These are phyloP conservation scores for Etheostoma perlongum DNA, from an alignment of 2,797 vertebrate genomes.

Conservation along the genomic window DNA sequence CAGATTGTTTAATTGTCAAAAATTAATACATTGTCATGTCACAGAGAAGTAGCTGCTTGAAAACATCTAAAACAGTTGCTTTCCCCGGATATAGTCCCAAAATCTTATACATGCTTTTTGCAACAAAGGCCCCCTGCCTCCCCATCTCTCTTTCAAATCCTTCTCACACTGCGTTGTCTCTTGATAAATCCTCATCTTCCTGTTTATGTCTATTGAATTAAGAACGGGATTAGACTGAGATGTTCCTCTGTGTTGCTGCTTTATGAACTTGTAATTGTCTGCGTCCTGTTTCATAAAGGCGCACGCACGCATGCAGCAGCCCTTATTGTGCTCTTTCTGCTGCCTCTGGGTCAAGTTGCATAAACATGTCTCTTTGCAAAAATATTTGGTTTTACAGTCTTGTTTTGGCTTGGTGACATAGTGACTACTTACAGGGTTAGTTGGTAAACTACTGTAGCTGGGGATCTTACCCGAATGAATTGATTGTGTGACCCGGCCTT, in stretches of 20 bases:
- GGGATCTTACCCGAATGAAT: not conserved
- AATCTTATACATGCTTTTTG: not conserved
- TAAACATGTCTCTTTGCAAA: conserved; percentile 11
- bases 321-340: not conserved
- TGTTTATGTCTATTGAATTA: conserved; percentile 68
- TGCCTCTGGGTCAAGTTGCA: conserved; percentile 35
- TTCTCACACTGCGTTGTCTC: conserved; percentile 12
- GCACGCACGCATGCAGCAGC: not conserved
- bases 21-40: no score
- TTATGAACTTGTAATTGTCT: conserved; percentile 77
- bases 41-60: not conserved
- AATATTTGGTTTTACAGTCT: not conserved
- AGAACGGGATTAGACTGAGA: conserved; percentile 57
- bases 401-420: not conserved
- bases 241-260: conserved; percentile 41
- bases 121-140: not conserved
- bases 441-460: not conserved
- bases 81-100: conserved; percentile 1
- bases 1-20: no score
- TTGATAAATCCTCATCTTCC: conserved; percentile 47
- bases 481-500: not conserved
- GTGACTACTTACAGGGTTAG: not conserved
- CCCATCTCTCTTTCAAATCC: not conserved
- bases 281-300: conserved; percentile 55
- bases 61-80: not conserved